Evolutionary conservation across 1,140 invertebrate genomes (phyloP).

Genomic region (Ganaspis sp.): DNA sequence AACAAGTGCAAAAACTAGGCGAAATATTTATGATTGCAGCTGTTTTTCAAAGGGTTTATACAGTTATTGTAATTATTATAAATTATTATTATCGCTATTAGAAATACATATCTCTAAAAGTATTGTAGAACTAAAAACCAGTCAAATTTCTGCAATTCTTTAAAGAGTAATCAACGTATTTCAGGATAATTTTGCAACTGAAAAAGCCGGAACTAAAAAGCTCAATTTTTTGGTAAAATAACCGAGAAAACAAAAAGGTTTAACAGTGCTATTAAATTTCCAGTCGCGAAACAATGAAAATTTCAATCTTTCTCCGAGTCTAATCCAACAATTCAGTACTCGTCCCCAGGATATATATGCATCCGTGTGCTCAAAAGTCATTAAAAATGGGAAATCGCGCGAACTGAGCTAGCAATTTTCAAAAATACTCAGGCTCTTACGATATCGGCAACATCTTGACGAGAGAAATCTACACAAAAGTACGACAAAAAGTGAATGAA

Average conservation of each 20-base stretch:
- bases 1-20: too few species aligned
- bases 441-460: conserved; percentile 34
- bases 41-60: too few species aligned
- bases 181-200: too few species aligned
- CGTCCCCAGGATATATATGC: conserved; percentile 41
- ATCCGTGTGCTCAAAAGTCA: conserved; percentile 39
- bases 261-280: too few species aligned
- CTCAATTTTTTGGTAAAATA: background rate
- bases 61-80: too few species aligned
- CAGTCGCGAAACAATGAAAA: background rate
- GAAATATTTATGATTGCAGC: too few species aligned
- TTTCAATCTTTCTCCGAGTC: background rate
- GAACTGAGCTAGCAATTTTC: conserved; percentile 43
- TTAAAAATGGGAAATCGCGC: conserved; percentile 39
- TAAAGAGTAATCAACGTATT: too few species aligned
- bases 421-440: conserved; percentile 38
- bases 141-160: too few species aligned
- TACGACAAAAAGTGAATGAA: conserved; percentile 43
- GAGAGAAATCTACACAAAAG: conserved; percentile 40
- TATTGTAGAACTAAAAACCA: too few species aligned
- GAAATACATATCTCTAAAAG: too few species aligned
- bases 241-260: too few species aligned
- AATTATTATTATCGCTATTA: too few species aligned
- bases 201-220: background rate
- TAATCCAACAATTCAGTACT: conserved; percentile 19